Evolutionary conservation across 2,113 vertebrate genomes (phyloP), one percentile per base, ranked within the genome.

Genomic region (Amia ocellicauda): DNA sequence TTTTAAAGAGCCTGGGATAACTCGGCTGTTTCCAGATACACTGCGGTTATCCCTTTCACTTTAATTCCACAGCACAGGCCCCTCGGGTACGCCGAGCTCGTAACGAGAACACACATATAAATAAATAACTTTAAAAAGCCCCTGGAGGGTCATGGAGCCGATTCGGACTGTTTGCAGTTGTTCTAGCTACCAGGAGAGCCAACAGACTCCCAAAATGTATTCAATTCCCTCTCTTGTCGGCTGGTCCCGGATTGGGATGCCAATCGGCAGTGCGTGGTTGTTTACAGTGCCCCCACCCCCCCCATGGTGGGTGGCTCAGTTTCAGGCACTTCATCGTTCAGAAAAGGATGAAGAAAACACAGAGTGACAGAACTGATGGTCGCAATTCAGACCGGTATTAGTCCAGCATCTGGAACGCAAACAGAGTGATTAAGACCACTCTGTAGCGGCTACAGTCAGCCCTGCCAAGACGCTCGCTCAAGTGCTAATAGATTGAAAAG

Each of bases 401-500:
- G 42, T 8, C n/a, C 59, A 54, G 61, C 42, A 41, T 43, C 52
- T 60, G 45, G 16, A 52, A 43, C 31, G 23, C 53, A 54, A 53
- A 58, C 66, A 64, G 41, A 62, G 29, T 42, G 17, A 58, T 63
- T 63, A 63, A 22, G 5, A 24, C 28, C 26, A 26, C 51, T 58
- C 40, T 50, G 55, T 47, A 62, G 43, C 17, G 62, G 41, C 45
- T 43, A 19, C 45, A 59, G 61, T 36, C 55, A 31, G 53, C 14
- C 20, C 56, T 64, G 62, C 67, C 62, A 60, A 47, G 14, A 62
- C 55, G 45, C 19, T 36, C 57, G 55, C 62, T 64, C 36, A 60
- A 64, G 62, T 60, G 67, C 57, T 64, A 69, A 64, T 64, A 54
- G 67, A 64, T 69, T 55, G 62, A 69, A 69, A 69, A 69, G 56